phyloP scores from a whole-genome alignment of 2,797 vertebrate genomes.

The Ctenosaura bakeri region DNA sequence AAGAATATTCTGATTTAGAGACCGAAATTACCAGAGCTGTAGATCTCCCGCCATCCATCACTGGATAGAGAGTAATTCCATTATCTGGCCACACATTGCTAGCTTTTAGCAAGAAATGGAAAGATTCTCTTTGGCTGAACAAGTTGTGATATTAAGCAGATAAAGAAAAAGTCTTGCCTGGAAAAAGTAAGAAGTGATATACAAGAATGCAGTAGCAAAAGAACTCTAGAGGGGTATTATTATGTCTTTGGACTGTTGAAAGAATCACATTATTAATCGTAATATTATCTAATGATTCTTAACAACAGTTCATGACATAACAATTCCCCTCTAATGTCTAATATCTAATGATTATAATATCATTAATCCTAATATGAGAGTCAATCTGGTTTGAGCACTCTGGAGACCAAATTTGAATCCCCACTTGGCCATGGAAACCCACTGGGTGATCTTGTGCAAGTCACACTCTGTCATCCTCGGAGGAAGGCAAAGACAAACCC shows the following conservation, averaged over 20 bases:
- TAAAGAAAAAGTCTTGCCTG: background rate
- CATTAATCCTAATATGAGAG: too few relatives aligned
- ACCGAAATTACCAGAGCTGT: background rate
- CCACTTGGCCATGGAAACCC: too few relatives aligned
- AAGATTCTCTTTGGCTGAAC: background rate
- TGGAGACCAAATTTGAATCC: too few relatives aligned
- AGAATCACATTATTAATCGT: background rate
- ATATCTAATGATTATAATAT: too few relatives aligned
- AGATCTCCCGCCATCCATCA: background rate
- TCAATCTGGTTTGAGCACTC: too few relatives aligned
- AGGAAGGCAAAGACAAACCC: too few relatives aligned
- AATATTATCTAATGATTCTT: background rate
- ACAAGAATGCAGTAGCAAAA: background rate
- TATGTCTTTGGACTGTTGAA: background rate
- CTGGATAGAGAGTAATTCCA: background rate
- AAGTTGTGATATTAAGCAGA: background rate
- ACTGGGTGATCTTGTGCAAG: too few relatives aligned
- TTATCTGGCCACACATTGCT: background rate
- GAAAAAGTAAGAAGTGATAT: background rate
- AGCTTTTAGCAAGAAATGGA: conserved; percentile 2
- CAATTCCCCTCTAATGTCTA: too few relatives aligned
- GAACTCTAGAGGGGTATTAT: background rate
- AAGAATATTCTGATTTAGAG: background rate
- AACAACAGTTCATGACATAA: too few relatives aligned
- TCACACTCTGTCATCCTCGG: too few relatives aligned